Conservation (phyloP, 2,888 invertebrate genomes). For the Chironomus tentans region DNA sequence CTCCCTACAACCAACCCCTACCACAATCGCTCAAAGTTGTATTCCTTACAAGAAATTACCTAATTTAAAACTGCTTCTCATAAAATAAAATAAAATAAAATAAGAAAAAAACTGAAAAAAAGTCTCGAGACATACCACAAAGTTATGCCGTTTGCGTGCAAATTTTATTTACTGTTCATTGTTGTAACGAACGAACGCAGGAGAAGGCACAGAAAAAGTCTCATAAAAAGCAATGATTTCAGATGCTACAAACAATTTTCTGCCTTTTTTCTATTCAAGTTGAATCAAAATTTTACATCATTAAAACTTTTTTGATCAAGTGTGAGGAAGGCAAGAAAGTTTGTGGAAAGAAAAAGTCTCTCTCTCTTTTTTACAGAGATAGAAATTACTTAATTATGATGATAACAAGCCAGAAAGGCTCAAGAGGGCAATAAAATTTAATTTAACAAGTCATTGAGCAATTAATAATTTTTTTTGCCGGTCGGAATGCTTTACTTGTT, state of each 20-base stretch:
- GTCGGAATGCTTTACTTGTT: too few species aligned
- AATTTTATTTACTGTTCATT: constrained; percentile 22
- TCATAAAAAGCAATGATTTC: constrained; percentile 17
- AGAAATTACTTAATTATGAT: constrained; percentile 6
- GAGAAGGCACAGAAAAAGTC: not conserved
- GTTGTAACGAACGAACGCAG: not conserved
- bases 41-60: not conserved
- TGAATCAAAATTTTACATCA: constrained; percentile 3
- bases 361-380: not conserved
- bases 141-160: constrained; percentile 20
- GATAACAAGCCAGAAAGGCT: not conserved
- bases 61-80: constrained; percentile 2
- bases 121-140: constrained; percentile 12
- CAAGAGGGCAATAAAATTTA: not conserved
- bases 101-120: not conserved
- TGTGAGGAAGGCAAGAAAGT: not conserved
- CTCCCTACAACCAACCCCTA: not conserved
- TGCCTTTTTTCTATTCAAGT: not conserved
- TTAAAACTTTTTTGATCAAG: not conserved
- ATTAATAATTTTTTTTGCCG: not conserved
- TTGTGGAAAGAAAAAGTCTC: not conserved
- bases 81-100: not conserved
- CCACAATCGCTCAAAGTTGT: not conserved
- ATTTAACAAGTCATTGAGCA: not conserved
- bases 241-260: not conserved